phyloP scores from a whole-genome alignment of 2,888 invertebrate species.

The Phyllotreta cruciferae region DNA sequence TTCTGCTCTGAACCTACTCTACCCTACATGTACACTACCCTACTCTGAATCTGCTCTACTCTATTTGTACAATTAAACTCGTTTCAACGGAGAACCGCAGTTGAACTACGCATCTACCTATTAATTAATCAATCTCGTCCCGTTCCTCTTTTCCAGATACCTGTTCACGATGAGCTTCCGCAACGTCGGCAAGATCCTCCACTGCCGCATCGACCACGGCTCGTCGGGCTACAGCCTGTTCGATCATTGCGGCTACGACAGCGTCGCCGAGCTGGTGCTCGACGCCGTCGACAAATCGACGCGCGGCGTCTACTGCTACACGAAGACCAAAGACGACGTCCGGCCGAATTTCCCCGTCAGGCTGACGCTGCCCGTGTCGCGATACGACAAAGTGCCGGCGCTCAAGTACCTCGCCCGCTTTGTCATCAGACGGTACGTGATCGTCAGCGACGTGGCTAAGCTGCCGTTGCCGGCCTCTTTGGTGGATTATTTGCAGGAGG shows the following conservation, averaged over 20 bases:
- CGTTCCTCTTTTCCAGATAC: no score
- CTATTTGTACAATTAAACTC: no score
- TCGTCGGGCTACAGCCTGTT: constrained; percentile 57
- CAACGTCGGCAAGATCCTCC: constrained; percentile 70
- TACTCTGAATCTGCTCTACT: no score
- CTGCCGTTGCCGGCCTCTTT: constrained; percentile 70
- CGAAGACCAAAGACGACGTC: constrained; percentile 68
- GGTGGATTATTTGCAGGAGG: constrained; percentile 64
- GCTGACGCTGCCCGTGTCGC: constrained; percentile 75
- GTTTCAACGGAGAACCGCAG: no score
- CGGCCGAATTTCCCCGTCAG: constrained; percentile 77
- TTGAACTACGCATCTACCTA: no score
- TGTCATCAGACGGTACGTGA: constrained; percentile 72
- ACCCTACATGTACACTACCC: no score
- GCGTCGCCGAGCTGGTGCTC: constrained; percentile 76
- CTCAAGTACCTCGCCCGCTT: constrained; percentile 78
- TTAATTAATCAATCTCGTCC: no score
- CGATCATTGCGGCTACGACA: constrained; percentile 59
- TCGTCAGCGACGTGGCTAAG: constrained; percentile 72
- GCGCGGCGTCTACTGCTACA: constrained; percentile 76
- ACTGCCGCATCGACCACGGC: constrained; percentile 77
- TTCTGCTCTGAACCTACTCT: no score
- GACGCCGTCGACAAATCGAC: constrained; percentile 76
- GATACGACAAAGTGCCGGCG: constrained; percentile 74
- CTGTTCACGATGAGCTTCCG: constrained; percentile 79